Conservation (phyloP, 2,797 vertebrate species). For the Pipistrellus nathusii region DNA sequence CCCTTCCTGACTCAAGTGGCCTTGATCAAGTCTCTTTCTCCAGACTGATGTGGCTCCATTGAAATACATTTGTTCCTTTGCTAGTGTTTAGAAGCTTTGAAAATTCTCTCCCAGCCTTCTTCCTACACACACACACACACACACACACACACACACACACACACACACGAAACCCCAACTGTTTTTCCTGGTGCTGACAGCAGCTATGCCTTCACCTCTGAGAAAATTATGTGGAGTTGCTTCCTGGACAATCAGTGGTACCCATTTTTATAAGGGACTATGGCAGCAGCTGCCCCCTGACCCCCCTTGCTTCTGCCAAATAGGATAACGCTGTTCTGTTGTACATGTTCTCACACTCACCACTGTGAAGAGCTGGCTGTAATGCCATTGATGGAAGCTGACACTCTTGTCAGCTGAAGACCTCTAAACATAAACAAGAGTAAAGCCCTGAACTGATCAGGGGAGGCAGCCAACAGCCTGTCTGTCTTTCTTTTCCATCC, state of each 20-base stretch:
- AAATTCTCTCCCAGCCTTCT: background rate
- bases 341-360: constrained; percentile 40
- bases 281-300: constrained; percentile 50
- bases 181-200: constrained; percentile 46
- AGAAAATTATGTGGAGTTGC: constrained; percentile 62
- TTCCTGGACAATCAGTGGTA: background rate
- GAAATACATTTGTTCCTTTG: constrained; percentile 27
- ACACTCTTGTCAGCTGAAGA: constrained; percentile 56
- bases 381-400: constrained; percentile 57
- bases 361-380: constrained; percentile 51
- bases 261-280: background rate
- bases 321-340: constrained; percentile 25
- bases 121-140: background rate
- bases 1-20: constrained; percentile 15
- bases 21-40: constrained; percentile 6
- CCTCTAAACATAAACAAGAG: constrained; percentile 74
- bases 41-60: constrained; percentile 22
- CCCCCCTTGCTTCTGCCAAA: constrained; percentile 26
- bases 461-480: background rate
- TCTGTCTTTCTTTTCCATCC: background rate
- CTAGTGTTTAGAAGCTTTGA: background rate
- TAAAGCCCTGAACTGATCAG: constrained; percentile 52
- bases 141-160: no score
- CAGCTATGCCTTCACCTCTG: constrained; percentile 7
- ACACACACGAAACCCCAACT: background rate